Evolutionary conservation across 2,888 invertebrate genomes (phyloP), one percentile per base, ranked within the genome.

Genomic region (Calliphora vomitoria): DNA sequence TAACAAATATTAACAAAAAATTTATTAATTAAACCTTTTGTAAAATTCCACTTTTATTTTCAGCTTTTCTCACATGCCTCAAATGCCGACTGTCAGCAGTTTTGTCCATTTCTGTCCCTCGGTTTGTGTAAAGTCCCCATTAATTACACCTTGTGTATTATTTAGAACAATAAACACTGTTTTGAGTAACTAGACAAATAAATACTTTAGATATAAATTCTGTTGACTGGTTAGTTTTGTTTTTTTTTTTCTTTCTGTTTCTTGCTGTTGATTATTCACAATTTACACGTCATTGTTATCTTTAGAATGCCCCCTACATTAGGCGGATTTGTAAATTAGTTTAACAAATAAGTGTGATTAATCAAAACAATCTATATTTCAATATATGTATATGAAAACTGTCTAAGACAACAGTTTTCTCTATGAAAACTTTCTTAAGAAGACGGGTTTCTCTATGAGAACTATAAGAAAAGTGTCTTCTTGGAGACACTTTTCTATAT

Each of bases 21-120:
- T 89, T 91, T 92, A 92, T 91, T 92, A 92, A 92, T 92, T 92
- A 91, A 90, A 91, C 89, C 91, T 90, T 82, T 75, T 74, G 68
- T 72, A 72, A 76, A 64, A 71, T 81, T 75, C 85, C 75, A 76
- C 31, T 50, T 58, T 69, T 44, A n/a, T 72, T 71, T 62, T 69
- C 38, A 55, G 62, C n/a, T 71, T 58, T 38, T 47, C 38, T 64
- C 47, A 68, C 31, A 11, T 66, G 55, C 8, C 18, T 35, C 18
- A 44, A 10, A 15, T 15, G 38, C n/a, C 62, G 25, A 13, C 60
- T 18, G 79, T 31, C 20, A 53, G n/a, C 78, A 66, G n/a, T 64
- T 47, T 75, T 38, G 13, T 25, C 50, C 35, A 8, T 55, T 35
- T 81, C 62, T 62, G 71, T 71, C 35, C 53, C 15, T n/a, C 5